These are phyloP conservation scores for Harpagoxenus sublaevis DNA, from an alignment of 2,888 invertebrate genomes.

Conservation along the genomic window DNA sequence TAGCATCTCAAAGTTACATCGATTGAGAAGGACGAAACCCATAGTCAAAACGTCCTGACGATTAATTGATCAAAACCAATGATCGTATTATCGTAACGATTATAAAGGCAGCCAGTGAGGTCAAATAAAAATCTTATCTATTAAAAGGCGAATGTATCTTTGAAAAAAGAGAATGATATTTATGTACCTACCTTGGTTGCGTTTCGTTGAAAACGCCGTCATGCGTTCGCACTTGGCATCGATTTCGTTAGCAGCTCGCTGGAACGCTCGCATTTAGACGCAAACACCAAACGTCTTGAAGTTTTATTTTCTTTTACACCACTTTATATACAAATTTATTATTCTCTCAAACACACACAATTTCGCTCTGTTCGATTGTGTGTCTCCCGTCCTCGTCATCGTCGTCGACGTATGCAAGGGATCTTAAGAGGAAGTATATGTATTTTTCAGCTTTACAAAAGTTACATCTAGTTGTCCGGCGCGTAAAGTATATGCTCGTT, in stretches of 20 bases:
- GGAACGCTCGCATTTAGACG: constrained; percentile 43
- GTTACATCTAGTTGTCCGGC: constrained; percentile 78
- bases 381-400: not conserved
- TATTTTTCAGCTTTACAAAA: constrained; percentile 78
- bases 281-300: constrained; percentile 64
- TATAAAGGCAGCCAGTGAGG: too few species aligned
- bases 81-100: too few species aligned
- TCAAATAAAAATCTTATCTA: too few species aligned
- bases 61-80: too few species aligned
- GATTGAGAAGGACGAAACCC: too few species aligned
- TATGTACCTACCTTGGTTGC: constrained; percentile 29
- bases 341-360: constrained; percentile 83
- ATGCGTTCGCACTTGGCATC: constrained; percentile 2
- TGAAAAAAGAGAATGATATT: not conserved
- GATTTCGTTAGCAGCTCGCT: not conserved
- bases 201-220: not conserved
- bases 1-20: too few species aligned
- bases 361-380: constrained; percentile 69
- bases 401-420: constrained; percentile 80
- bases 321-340: constrained; percentile 86
- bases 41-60: too few species aligned
- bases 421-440: constrained; percentile 80
- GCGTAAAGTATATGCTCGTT: constrained; percentile 35
- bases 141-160: not conserved
- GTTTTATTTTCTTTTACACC: constrained; percentile 73